Evolutionary conservation across 2,888 invertebrate genomes (phyloP), one percentile per base, ranked within the genome.

Genomic region (Acrobasis suavella): DNA sequence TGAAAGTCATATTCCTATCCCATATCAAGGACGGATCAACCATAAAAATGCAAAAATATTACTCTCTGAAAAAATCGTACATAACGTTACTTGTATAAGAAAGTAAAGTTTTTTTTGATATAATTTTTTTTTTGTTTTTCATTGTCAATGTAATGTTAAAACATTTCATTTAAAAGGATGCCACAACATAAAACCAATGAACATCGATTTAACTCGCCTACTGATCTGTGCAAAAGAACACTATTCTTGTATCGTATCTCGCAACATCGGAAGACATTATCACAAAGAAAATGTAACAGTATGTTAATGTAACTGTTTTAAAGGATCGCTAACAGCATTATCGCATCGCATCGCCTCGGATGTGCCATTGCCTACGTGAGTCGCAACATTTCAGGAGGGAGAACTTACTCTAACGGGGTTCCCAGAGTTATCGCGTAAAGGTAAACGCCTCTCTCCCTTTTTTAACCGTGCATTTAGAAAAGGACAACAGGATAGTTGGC

Each of bases 361-460:
- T 49, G 42, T 52, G 22, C 58, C 42, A 54, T 59, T 50, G 54
- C 65, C 12, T 52, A 63, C 62, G 64, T 65, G 56, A 42, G 61
- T 65, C 65, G 59, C 62, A 65, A 68, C 65, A 63, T 67, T 63
- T 65, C 71, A 70, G 71, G 70, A 72, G 78, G 82, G 79, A 73
- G 72, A 75, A 71, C 68, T 74, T 76, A 71, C 74, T 73, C 71
- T 77, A 79, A 85, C 82, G 76, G 82, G 83, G 83, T 83, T 82
- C 86, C 82, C 84, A 82, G 82, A 82, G 80, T 82, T 82, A 69
- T 65, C 65, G 64, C 70, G 70, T 73, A 72, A 74, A 71, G 65
- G 68, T 74, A 72, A 75, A 67, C 73, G 72, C 58, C 62, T 67
- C 74, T 76, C 67, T 83, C 86, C 80, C 81, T 78, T 74, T 83